These are phyloP conservation scores for Lutraria rhynchaena DNA, from an alignment of 1,140 invertebrate species.

Conservation along the genomic window DNA sequence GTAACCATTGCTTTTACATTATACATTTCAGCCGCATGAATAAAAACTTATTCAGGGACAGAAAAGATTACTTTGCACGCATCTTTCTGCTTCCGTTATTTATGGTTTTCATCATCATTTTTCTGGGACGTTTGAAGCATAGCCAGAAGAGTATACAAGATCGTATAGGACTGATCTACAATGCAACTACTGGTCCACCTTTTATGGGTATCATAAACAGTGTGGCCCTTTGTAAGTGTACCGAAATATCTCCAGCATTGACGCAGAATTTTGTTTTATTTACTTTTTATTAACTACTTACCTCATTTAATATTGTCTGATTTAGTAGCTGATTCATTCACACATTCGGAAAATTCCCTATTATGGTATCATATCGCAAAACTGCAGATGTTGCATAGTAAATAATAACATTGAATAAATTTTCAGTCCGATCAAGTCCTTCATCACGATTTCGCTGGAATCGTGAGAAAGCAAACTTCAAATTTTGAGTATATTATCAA, in stretches of 20 bases:
- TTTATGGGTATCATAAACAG: slow-evolving; percentile 62
- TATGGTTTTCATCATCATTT: slow-evolving; percentile 60
- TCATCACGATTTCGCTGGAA: too few relatives aligned
- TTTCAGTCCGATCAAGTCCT: too few relatives aligned
- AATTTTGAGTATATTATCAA: too few relatives aligned
- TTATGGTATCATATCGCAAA: too few relatives aligned
- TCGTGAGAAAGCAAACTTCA: too few relatives aligned
- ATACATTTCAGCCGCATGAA: slow-evolving; percentile 73
- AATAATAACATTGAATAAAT: too few relatives aligned
- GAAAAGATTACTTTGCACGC: slow-evolving; percentile 59
- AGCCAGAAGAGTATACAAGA: slow-evolving; percentile 68
- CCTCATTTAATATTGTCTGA: too few relatives aligned
- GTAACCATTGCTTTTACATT: too few relatives aligned
- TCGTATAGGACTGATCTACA: slow-evolving; percentile 64
- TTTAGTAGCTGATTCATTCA: too few relatives aligned
- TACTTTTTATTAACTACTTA: neutral
- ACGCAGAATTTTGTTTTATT: neutral
- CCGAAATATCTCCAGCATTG: neutral
- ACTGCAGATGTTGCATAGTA: too few relatives aligned
- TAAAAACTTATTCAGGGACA: slow-evolving; percentile 67
- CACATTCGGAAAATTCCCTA: too few relatives aligned
- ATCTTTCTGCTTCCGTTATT: slow-evolving; percentile 57
- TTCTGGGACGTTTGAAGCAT: slow-evolving; percentile 61
- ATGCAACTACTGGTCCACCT: slow-evolving; percentile 57
- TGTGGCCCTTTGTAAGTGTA: slow-evolving; percentile 57